Conservation (phyloP, 2,797 vertebrate species). For the Masticophis lateralis region DNA sequence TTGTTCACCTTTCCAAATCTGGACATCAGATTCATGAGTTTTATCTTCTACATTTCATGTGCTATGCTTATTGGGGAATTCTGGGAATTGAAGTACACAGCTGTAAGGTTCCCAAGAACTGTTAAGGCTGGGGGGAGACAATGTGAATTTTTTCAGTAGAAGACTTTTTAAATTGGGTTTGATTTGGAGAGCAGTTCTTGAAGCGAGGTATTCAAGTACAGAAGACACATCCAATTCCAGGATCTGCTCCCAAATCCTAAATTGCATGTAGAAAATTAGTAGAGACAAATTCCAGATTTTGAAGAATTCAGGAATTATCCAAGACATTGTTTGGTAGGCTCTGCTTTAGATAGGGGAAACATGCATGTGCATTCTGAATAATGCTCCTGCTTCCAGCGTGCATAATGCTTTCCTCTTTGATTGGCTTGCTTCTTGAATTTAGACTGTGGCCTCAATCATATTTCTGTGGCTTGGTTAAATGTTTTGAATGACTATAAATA, state of each 20-base stretch:
- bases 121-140: not conserved
- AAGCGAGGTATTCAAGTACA: not conserved
- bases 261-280: not conserved
- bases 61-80: not conserved
- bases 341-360: not conserved
- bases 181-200: not conserved
- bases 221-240: not conserved
- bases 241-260: not conserved
- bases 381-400: not conserved
- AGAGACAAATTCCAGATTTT: not conserved
- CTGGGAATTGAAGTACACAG: not conserved
- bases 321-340: not conserved
- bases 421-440: not conserved
- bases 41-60: not conserved
- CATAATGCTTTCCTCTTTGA: not conserved
- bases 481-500: not conserved
- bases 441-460: not conserved
- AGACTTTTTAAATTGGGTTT: not conserved
- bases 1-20: not conserved
- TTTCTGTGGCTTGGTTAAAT: not conserved
- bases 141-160: not conserved
- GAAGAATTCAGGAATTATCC: not conserved
- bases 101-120: not conserved
- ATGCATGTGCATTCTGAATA: not conserved
- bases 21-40: not conserved